Conservation (phyloP, 2,888 invertebrate genomes). For the Anoplius nigerrimus region DNA sequence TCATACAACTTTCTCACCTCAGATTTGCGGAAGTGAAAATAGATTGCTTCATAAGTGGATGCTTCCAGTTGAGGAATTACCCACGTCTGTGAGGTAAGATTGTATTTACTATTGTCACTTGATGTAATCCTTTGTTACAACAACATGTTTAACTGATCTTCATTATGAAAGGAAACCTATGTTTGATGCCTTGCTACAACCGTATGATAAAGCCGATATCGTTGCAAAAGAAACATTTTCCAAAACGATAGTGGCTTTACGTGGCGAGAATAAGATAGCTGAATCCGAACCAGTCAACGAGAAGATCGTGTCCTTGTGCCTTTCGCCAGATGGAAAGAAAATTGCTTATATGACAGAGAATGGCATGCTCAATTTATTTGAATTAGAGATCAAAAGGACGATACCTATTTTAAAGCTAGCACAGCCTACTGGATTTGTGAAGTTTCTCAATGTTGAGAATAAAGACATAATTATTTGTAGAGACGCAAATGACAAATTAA, state of each 20-base stretch:
- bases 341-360: conserved; percentile 76
- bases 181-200: conserved; percentile 65
- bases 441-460: conserved; percentile 43
- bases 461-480: conserved; percentile 50
- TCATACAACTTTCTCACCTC: conserved; percentile 24
- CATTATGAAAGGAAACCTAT: conserved; percentile 56
- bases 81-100: conserved; percentile 51
- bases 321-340: conserved; percentile 77
- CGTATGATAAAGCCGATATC: conserved; percentile 53
- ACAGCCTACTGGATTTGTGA: conserved; percentile 33
- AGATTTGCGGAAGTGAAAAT: conserved; percentile 69
- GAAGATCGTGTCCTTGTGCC: conserved; percentile 75
- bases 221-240: conserved; percentile 61
- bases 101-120: conserved; percentile 4
- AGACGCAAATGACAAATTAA: conserved; percentile 46
- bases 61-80: conserved; percentile 56
- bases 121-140: conserved; percentile 3
- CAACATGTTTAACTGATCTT: conserved; percentile 5
- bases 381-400: conserved; percentile 72
- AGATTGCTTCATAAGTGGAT: conserved; percentile 66
- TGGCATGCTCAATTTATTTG: conserved; percentile 75
- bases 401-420: conserved; percentile 71
- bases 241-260: conserved; percentile 67
- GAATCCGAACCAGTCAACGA: conserved; percentile 75
- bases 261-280: conserved; percentile 75